Evolutionary conservation across 2,797 vertebrate species (phyloP), one percentile per base, ranked within the genome.

Genomic region (Vespertilio murinus): DNA sequence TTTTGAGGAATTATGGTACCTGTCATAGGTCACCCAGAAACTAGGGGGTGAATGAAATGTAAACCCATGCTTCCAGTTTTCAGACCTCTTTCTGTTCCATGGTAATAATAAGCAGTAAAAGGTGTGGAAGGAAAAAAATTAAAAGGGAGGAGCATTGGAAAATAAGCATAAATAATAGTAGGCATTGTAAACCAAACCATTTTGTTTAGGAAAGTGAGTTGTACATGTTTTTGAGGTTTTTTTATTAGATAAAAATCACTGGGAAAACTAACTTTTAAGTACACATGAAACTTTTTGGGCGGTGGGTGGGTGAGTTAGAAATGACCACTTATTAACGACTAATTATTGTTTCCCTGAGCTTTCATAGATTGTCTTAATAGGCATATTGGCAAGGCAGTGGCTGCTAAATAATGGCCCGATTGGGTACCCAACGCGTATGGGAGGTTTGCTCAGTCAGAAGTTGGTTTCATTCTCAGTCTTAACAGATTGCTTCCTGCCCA

Each of bases 1-100:
- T 88, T 88, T 88, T 79, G 59, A 78, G 80, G 56, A 88, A 23
- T 80, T 94, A 22, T 47, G 25, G n/a, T n/a, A 30, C 10, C 88
- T 94, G 73, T 45, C 49, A 56, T 3, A 85, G 22, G 22, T 92
- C 22, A 82, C 30, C n/a, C 0, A 74, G 67, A 87, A 85, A 65
- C 64, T 61, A 86, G 54, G 25, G 47, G 64, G 22, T 61, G 11
- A 65, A 67, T 74, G 42, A 83, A 38, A 78, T 88, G 28, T 61
- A 80, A 93, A 59, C 22, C 18, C n/a, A 70, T 35, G 33, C 28
- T 80, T 70, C 28, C 18, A n/a, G 49, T 56, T 28, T 74, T 88
- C 14, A 81, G 30, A 73, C 33, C 13, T 93, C n/a, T 69, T 89
- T 23, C 38, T 59, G 54, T 69, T 67, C 30, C 42, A 38, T 14